Conservation (phyloP, 2,113 vertebrate species). For the Campylorhamphus procurvoides region DNA sequence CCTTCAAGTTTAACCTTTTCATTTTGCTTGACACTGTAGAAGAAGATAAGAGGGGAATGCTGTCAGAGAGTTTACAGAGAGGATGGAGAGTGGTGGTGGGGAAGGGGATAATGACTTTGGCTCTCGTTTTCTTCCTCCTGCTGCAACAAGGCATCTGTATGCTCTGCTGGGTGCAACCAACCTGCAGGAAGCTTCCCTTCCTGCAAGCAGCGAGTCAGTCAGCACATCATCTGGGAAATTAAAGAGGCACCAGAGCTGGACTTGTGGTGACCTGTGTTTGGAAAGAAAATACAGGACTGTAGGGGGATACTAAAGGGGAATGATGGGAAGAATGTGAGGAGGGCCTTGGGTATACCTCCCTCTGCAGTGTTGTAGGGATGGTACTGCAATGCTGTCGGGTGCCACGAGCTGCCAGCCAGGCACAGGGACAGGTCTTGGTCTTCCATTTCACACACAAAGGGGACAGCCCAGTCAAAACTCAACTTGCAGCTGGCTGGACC, state of each 20-base stretch:
- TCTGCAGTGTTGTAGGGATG: neutral
- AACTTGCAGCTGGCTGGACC: neutral
- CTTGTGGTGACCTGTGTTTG: neutral
- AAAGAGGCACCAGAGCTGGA: neutral
- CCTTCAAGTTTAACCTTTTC: constrained; percentile 52
- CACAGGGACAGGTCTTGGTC: neutral
- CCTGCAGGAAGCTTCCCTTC: neutral
- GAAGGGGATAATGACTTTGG: neutral
- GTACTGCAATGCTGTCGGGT: neutral
- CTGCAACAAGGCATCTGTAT: neutral
- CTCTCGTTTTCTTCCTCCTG: neutral
- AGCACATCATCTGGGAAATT: constrained; percentile 4
- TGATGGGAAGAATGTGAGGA: accelerated
- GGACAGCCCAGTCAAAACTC: neutral
- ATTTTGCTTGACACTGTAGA: neutral
- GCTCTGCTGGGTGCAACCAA: constrained; percentile 4
- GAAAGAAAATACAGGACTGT: neutral
- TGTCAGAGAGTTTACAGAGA: constrained; percentile 5
- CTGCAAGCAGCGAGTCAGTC: neutral
- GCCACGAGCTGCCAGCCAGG: neutral
- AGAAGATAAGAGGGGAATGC: neutral
- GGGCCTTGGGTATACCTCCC: neutral
- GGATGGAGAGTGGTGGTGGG: neutral
- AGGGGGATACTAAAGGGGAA: neutral
- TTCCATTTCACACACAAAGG: neutral